phyloP scores from a whole-genome alignment of 2,797 vertebrate species.

The Leptodactylus fallax region DNA sequence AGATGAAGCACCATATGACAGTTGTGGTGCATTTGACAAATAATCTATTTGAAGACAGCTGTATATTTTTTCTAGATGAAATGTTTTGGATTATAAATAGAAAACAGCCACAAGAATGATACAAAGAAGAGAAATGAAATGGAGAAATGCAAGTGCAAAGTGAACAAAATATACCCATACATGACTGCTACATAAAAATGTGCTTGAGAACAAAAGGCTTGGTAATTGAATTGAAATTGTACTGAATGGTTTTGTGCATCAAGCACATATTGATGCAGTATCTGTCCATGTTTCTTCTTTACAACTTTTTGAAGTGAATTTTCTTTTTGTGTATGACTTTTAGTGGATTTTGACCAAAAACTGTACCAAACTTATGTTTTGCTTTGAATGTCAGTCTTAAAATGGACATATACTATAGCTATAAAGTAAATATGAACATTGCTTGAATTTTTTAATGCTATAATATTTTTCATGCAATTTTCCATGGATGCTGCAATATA shows the following conservation, averaged over 20 bases:
- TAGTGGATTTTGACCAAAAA: not conserved
- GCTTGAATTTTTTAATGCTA: not conserved
- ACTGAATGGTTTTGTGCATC: conserved; percentile 14
- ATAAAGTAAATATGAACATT: not conserved
- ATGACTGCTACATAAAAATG: conserved; percentile 39
- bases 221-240: conserved; percentile 21
- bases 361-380: not conserved
- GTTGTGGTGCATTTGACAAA: conserved; percentile 39
- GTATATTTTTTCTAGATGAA: conserved; percentile 47
- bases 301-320: conserved; percentile 1
- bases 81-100: conserved; percentile 39
- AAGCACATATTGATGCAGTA: not conserved
- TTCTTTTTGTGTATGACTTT: not conserved
- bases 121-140: conserved; percentile 32
- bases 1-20: conserved; percentile 42
- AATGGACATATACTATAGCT: not conserved
- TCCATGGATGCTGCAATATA: not conserved
- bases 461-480: not conserved
- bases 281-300: not conserved
- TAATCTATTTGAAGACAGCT: conserved; percentile 40
- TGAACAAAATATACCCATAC: conserved; percentile 29
- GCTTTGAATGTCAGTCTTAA: not conserved
- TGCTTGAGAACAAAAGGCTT: conserved; percentile 27
- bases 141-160: conserved; percentile 21
- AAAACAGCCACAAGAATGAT: conserved; percentile 27